Conservation (phyloP, 30 jellyfish, hydroid and myxozoan genomes). For the Catostylus mosaicus region DNA sequence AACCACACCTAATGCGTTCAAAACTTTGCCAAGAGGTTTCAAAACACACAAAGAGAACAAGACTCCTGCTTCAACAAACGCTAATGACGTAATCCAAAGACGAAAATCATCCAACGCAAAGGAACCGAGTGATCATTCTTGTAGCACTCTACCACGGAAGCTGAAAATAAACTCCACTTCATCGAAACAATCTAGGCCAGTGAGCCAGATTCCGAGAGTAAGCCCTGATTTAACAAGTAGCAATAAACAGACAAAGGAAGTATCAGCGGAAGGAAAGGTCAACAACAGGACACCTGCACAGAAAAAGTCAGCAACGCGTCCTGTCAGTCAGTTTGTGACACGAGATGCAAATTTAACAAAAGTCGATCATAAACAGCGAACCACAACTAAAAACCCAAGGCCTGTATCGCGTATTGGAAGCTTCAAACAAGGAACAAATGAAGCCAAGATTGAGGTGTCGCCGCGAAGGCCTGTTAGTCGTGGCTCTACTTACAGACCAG, state of each 20-base stretch:
- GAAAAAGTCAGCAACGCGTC: slow-evolving; percentile 6
- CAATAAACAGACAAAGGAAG: background rate
- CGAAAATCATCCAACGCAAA: slow-evolving; percentile 3
- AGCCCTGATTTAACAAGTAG: slow-evolving; percentile 4
- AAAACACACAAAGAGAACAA: background rate
- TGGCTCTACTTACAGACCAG: background rate
- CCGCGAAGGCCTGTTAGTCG: slow-evolving; percentile 26
- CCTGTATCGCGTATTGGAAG: slow-evolving; percentile 33
- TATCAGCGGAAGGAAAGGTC: background rate
- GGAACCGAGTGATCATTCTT: background rate
- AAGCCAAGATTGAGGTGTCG: background rate
- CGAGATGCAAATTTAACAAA: background rate
- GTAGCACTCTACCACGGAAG: slow-evolving; percentile 47
- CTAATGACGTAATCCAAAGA: background rate
- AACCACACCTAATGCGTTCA: background rate
- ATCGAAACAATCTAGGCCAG: slow-evolving; percentile 9
- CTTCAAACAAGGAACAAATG: slow-evolving; percentile 5
- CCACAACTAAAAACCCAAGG: background rate
- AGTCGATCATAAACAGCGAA: background rate
- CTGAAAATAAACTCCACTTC: background rate
- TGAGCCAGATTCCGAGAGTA: slow-evolving; percentile 4
- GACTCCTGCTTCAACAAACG: background rate
- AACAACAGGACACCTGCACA: background rate
- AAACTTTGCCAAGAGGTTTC: slow-evolving; percentile 33
- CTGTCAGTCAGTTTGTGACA: slow-evolving; percentile 13